These are phyloP conservation scores for Temnothorax ravouxi DNA, from an alignment of 2,888 invertebrate species.

Conservation along the genomic window DNA sequence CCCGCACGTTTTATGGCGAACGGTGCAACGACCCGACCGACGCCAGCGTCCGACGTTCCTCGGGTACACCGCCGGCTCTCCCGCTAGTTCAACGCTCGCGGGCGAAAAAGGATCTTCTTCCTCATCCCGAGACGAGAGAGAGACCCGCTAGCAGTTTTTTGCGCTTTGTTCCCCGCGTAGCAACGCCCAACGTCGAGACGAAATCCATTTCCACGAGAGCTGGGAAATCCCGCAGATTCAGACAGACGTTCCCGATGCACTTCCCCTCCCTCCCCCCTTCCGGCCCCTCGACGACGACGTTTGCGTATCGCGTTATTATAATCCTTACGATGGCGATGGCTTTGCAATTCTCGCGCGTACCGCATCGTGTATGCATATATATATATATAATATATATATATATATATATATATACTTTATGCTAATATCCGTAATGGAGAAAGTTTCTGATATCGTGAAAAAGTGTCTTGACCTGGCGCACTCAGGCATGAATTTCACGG, in stretches of 20 bases:
- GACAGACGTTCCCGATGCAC: not conserved
- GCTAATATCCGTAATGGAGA: conserved; percentile 45
- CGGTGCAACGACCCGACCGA: conserved; percentile 45
- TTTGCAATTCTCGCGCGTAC: conserved; percentile 6
- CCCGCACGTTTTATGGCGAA: conserved; percentile 62
- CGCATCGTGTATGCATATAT: not conserved
- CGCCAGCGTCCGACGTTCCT: conserved; percentile 22
- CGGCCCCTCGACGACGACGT: not conserved
- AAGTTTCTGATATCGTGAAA: conserved; percentile 51
- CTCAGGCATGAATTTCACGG: conserved; percentile 16
- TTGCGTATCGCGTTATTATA: not conserved
- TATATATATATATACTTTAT: conserved; percentile 15
- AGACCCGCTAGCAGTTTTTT: conserved; percentile 21
- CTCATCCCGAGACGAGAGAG: not conserved
- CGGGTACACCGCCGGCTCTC: conserved; percentile 34
- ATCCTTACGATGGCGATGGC: not conserved
- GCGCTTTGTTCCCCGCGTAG: conserved; percentile 8
- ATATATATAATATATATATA: too few relatives aligned
- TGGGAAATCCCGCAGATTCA: conserved; percentile 10
- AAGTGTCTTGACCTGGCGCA: conserved; percentile 32
- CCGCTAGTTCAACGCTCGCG: conserved; percentile 68
- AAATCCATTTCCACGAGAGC: conserved; percentile 1
- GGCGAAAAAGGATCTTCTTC: conserved; percentile 56
- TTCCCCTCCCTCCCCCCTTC: not conserved
- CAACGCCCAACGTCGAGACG: conserved; percentile 45